Conservation (phyloP, 2,888 invertebrate genomes). For the Stenurella melanura region DNA sequence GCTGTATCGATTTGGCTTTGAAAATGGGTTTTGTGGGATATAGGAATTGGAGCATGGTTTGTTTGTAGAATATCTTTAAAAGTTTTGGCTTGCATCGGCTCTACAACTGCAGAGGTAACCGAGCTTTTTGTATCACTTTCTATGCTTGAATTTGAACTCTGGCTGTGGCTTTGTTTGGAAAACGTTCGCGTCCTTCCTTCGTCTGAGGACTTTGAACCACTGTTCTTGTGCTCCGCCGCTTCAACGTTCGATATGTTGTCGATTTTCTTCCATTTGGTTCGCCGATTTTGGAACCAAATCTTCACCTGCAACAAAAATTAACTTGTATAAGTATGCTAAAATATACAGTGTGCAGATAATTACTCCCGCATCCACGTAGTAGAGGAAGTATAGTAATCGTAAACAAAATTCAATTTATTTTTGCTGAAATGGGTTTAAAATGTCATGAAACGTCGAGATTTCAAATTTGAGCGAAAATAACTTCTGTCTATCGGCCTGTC, state of each 20-base stretch:
- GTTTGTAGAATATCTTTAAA: constrained; percentile 69
- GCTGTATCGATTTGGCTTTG: constrained; percentile 68
- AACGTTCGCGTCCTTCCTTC: constrained; percentile 56
- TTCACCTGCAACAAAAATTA: constrained; percentile 82
- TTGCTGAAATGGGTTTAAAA: too few species aligned
- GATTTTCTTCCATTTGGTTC: constrained; percentile 92
- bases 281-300: constrained; percentile 93
- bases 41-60: constrained; percentile 55
- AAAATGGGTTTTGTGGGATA: constrained; percentile 66
- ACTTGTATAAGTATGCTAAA: too few species aligned
- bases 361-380: too few species aligned
- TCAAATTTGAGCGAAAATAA: too few species aligned
- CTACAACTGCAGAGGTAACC: constrained; percentile 62
- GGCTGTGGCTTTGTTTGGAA: constrained; percentile 63
- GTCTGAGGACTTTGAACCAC: constrained; percentile 65
- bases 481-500: too few species aligned
- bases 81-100: constrained; percentile 61
- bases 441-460: too few species aligned
- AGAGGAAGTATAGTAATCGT: too few species aligned
- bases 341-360: too few species aligned
- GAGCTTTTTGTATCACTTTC: constrained; percentile 72
- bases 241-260: constrained; percentile 93
- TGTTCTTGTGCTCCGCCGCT: constrained; percentile 87
- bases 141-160: constrained; percentile 71
- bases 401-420: too few species aligned